phyloP scores from a whole-genome alignment of 2,113 vertebrate genomes.

The Damaliscus lunatus region DNA sequence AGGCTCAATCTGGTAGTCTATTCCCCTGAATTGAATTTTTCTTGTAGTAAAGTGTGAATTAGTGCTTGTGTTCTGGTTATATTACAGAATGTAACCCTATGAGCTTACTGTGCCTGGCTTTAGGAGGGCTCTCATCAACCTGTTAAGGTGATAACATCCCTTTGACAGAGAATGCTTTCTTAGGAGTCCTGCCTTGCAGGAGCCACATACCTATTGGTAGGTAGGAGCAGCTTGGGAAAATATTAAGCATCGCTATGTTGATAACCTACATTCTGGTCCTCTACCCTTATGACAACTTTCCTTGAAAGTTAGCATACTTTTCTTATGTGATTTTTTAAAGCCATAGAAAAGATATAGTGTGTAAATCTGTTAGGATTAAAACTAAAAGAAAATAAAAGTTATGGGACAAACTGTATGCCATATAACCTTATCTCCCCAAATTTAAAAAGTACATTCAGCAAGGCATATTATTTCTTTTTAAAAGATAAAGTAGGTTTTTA shows the following conservation, averaged over 20 bases:
- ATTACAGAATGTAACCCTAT: neutral
- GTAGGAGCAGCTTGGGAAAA: neutral
- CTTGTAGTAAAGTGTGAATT: neutral
- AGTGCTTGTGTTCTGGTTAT: neutral
- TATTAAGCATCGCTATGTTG: neutral
- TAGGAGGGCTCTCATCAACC: neutral
- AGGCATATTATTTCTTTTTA: neutral
- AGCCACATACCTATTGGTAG: neutral
- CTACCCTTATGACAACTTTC: neutral
- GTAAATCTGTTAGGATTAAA: neutral
- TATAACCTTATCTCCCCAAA: neutral
- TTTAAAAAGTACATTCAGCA: neutral
- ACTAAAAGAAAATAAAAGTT: neutral
- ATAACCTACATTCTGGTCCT: neutral
- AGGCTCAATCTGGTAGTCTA: neutral
- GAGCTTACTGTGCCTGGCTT: neutral
- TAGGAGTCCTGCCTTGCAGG: neutral
- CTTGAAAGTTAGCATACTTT: neutral
- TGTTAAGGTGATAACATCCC: neutral
- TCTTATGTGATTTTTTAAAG: neutral
- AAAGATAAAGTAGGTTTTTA: slow-evolving; percentile 1
- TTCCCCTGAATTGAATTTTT: neutral
- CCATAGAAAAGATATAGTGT: neutral
- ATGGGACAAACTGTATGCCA: neutral
- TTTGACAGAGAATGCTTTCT: neutral